These are phyloP conservation scores for Tyria jacobaeae DNA, from an alignment of 2,888 invertebrate genomes.

Conservation along the genomic window DNA sequence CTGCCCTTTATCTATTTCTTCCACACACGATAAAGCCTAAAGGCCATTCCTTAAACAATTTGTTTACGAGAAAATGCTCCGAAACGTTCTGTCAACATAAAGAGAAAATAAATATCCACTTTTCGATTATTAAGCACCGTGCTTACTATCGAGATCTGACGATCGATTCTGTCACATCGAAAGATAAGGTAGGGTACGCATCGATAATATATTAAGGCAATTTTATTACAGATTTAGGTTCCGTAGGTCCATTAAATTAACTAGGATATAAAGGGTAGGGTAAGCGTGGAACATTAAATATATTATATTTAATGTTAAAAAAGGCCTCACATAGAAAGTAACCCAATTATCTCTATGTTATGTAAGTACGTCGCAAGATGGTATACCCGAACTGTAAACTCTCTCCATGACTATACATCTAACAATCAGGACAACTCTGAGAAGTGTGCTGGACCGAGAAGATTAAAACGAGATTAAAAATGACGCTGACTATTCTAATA, in stretches of 20 bases:
- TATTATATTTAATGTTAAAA: too few relatives aligned
- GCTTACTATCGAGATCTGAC: constrained; percentile 17
- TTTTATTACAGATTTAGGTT: constrained; percentile 8
- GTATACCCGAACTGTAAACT: too few relatives aligned
- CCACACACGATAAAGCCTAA: constrained; percentile 11
- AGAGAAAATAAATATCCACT: constrained; percentile 43
- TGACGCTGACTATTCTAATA: too few relatives aligned
- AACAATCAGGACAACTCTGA: too few relatives aligned
- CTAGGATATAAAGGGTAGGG: constrained; percentile 1
- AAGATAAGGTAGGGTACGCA: constrained; percentile 15
- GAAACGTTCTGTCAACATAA: constrained; percentile 29
- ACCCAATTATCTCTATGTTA: too few relatives aligned
- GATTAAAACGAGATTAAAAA: too few relatives aligned
- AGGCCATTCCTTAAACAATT: constrained; percentile 14
- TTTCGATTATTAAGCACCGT: constrained; percentile 21
- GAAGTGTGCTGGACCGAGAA: too few relatives aligned
- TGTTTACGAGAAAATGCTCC: constrained; percentile 15
- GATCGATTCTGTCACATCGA: constrained; percentile 21
- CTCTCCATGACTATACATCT: too few relatives aligned
- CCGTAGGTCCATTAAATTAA: neutral
- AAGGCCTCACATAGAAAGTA: too few relatives aligned
- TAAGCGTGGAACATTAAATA: neutral
- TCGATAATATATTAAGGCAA: constrained; percentile 13
- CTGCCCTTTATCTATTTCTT: constrained; percentile 19
- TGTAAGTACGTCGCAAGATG: too few relatives aligned